Percentiles rank a stretch among this genome's conserved stretches.
These are phyloP conservation scores for Actinopyga echinites DNA, from an alignment of 53 echinoderm and acorn worm genomes.

Conservation along the genomic window DNA sequence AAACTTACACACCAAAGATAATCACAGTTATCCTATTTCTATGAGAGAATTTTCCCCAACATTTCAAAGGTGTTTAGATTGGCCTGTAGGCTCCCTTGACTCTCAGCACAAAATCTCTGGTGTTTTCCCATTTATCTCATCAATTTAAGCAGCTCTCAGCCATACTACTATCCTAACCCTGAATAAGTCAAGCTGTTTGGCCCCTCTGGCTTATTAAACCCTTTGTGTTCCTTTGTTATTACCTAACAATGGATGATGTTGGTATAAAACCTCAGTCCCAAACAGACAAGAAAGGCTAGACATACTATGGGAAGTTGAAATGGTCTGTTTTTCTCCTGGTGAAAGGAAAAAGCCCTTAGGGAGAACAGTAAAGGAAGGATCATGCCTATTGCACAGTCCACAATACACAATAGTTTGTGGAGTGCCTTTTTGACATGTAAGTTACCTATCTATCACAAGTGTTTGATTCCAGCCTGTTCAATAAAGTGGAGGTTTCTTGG, in stretches of 20 bases:
- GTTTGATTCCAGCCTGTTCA: too few species aligned
- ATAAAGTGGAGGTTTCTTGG: too few species aligned
- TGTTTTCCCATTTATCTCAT: not conserved
- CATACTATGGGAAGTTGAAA: conserved; percentile 16
- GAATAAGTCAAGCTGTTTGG: conserved; percentile 29
- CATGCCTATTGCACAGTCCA: not conserved
- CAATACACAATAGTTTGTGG: conserved; percentile 4
- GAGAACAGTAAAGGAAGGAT: conserved; percentile 6
- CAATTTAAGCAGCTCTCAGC: not conserved
- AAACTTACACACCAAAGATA: too few species aligned
- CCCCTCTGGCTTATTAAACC: conserved; percentile 1
- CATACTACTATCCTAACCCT: not conserved
- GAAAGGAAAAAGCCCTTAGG: conserved; percentile 8
- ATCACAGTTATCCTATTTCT: too few species aligned
- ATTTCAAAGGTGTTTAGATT: conserved; percentile 36
- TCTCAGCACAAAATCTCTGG: conserved; percentile 7
- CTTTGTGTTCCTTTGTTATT: conserved; percentile 19
- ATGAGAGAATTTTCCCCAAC: not conserved
- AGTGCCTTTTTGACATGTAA: conserved; percentile 8
- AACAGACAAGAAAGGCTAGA: conserved; percentile 2
- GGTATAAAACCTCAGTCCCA: conserved; percentile 20
- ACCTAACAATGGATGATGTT: conserved; percentile 20
- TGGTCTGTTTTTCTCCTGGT: conserved; percentile 19
- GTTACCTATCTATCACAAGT: not conserved
- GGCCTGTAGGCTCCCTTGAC: conserved; percentile 27